These are phyloP conservation scores for Timandra comae DNA, from an alignment of 2,888 invertebrate genomes.

Conservation along the genomic window DNA sequence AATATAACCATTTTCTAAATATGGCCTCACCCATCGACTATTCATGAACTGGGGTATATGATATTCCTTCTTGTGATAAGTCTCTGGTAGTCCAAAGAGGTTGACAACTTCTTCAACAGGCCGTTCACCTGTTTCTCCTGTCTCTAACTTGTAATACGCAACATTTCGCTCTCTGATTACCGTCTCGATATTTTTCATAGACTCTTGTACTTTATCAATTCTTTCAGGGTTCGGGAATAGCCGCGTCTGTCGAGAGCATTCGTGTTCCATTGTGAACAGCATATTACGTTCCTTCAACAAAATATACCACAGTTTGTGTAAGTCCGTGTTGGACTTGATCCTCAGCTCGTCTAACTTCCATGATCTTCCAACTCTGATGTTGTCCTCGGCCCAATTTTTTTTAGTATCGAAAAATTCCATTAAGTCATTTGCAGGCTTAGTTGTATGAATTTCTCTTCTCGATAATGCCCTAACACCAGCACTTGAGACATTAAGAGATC, in stretches of 20 bases:
- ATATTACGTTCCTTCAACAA: conserved; percentile 97
- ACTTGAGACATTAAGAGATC: conserved; percentile 30
- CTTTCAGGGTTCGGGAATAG: conserved; percentile 94
- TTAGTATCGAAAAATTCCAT: conserved; percentile 94
- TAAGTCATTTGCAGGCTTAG: conserved; percentile 64
- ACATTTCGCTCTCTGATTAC: conserved; percentile 94
- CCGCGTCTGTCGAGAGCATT: conserved; percentile 79
- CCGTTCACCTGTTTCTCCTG: conserved; percentile 89
- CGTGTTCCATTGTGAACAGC: conserved; percentile 96
- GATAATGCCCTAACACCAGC: too few species aligned
- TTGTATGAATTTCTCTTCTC: conserved; percentile 43
- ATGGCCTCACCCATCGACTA: conserved; percentile 76
- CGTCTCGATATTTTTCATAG: conserved; percentile 94
- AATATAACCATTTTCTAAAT: conserved; percentile 70
- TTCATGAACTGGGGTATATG: conserved; percentile 82
- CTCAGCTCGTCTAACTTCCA: conserved; percentile 95
- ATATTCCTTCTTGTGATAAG: conserved; percentile 78
- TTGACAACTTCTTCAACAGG: conserved; percentile 78
- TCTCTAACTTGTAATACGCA: conserved; percentile 93
- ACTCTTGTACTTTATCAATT: conserved; percentile 94
- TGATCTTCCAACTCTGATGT: conserved; percentile 87
- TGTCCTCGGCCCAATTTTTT: conserved; percentile 87
- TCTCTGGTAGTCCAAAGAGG: conserved; percentile 78
- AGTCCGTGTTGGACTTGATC: conserved; percentile 94
- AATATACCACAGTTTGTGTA: conserved; percentile 96